A percentile compares a stretch with the other conserved stretches of the same genome.
Evolutionary conservation across 53 echinoderm and acorn worm genomes (phyloP).

Genomic region (Luidia sarsii): DNA sequence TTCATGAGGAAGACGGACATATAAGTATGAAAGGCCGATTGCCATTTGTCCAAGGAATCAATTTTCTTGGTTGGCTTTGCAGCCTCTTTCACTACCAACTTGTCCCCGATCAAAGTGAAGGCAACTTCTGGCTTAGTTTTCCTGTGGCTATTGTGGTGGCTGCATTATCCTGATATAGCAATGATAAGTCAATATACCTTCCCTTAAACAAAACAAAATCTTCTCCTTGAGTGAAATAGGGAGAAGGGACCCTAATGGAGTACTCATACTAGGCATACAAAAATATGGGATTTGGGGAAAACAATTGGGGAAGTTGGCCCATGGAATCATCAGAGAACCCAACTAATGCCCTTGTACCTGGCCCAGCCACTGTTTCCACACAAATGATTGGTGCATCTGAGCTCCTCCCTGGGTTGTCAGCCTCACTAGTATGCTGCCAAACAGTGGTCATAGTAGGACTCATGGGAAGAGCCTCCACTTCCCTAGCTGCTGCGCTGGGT

Average conservation of each 20-base stretch:
- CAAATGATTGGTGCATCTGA: too few relatives aligned
- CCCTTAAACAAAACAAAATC: neutral
- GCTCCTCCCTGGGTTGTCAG: too few relatives aligned
- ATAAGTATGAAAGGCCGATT: neutral
- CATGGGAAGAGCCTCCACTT: too few relatives aligned
- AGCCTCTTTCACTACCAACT: neutral
- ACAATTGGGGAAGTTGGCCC: neutral
- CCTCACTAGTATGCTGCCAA: too few relatives aligned
- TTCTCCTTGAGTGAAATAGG: neutral
- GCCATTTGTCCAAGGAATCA: conserved; percentile 1
- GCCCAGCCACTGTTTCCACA: too few relatives aligned
- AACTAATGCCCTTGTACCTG: too few relatives aligned
- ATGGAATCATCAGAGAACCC: too few relatives aligned
- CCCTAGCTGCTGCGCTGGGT: too few relatives aligned
- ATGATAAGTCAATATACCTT: neutral
- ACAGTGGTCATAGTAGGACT: too few relatives aligned
- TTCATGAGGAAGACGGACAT: neutral
- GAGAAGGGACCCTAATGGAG: neutral
- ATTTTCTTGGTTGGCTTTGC: neutral
- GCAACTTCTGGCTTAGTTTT: neutral
- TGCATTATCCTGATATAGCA: neutral
- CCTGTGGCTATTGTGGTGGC: neutral
- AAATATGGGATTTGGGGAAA: neutral
- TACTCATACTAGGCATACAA: neutral
- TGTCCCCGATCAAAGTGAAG: neutral